A percentile compares a stretch with the other conserved stretches of the same genome.
Evolutionary conservation across 2,797 vertebrate species (phyloP).

Genomic region (Agapornis canus): DNA sequence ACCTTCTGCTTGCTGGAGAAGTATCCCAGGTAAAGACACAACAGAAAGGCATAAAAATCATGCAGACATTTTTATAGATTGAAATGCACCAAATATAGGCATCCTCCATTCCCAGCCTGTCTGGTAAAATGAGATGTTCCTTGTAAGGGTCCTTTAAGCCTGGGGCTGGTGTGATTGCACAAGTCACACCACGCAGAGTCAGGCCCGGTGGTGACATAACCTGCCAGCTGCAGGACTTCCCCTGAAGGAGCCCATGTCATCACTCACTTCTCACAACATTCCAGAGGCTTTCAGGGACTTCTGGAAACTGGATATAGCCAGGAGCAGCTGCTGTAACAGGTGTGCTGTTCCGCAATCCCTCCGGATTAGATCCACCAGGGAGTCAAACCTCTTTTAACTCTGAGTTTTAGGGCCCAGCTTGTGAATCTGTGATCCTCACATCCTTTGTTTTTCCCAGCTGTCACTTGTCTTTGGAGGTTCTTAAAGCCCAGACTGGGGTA

Average conservation of each 20-base stretch:
- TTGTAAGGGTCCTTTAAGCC: not conserved
- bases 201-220: not conserved
- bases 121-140: not conserved
- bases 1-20: not conserved
- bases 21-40: not conserved
- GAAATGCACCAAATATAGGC: not conserved
- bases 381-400: not conserved
- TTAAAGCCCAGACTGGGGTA: not conserved
- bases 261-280: not conserved
- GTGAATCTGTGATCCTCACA: not conserved
- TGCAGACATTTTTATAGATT: not conserved
- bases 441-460: not conserved
- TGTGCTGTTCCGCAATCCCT: not conserved
- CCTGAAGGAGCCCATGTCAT: not conserved
- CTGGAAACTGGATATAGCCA: constrained; percentile 38
- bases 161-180: not conserved
- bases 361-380: not conserved
- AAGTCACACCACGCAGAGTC: not conserved
- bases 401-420: not conserved
- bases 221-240: constrained; percentile 33
- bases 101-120: not conserved
- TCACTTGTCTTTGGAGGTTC: not conserved
- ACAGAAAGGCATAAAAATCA: not conserved
- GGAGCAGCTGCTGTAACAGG: constrained; percentile 43
- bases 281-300: constrained; percentile 31